Evolutionary conservation across 2,888 invertebrate species (phyloP), one percentile per base, ranked within the genome.

Genomic region (Glaucopsyche alexis): DNA sequence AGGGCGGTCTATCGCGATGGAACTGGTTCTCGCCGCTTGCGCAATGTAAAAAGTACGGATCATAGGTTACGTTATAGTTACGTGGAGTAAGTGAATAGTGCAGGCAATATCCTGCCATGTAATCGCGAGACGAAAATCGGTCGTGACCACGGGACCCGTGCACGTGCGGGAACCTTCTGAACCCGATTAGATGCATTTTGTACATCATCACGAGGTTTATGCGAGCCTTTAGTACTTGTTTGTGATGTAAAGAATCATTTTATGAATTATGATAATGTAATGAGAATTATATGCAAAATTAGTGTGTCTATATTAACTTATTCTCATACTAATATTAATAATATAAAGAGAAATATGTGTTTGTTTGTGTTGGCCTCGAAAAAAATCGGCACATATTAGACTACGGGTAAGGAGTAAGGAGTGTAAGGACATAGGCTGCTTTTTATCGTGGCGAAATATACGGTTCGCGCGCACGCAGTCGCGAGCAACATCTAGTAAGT

Each of bases 21-120:
- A 80, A 81, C 82, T 74, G 80, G 82, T 82, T 80, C 75, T 78
- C 77, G 76, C 77, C 75, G 78, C 79, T 81, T 80, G 79, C 79
- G 79, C 74, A 78, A 79, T 74, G 78, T 77, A 78, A 79, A 80
- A 79, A 80, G 74, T 77, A 72, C 72, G 75, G 77, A 79, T 77
- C 78, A 77, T 77, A 78, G 78, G 80, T 78, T 77, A 77, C 70
- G 77, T 77, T 75, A 75, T 76, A 72, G 76, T 67, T 66, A 45
- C 71, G 72, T 72, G 72, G 72, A 72, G 67, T 67, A 72, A 72
- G 67, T 72, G 66, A 72, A 72, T 72, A 72, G 72, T 55, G 19
- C 72, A 29, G 49, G 72, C 67, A 67, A 72, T 77, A 76, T 77
- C 77, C 77, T 77, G 75, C 55, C 49, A 50, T 75, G 74, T 75